Evolutionary conservation across 2,888 invertebrate species (phyloP).

Genomic region (Antitype chi): DNA sequence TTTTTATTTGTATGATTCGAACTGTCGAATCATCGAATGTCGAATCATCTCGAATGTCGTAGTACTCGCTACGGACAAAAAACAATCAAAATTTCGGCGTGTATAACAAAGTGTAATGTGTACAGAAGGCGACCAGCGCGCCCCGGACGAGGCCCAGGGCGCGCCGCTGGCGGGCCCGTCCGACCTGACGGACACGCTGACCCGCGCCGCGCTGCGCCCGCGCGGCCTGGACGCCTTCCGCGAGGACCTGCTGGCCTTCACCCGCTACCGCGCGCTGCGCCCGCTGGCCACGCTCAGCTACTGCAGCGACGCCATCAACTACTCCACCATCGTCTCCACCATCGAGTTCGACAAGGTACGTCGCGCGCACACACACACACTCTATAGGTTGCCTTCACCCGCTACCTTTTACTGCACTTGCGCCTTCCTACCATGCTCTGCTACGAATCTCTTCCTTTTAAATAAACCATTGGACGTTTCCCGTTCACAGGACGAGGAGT

Average conservation of each 20-base stretch:
- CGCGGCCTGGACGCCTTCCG: constrained; percentile 94
- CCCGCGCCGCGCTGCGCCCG: constrained; percentile 46
- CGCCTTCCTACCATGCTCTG: no score
- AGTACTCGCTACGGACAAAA: no score
- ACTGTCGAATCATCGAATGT: no score
- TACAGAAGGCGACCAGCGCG: constrained; percentile 73
- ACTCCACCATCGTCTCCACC: constrained; percentile 96
- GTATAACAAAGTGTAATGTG: background rate
- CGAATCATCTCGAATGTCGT: no score
- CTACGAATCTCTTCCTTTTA: background rate
- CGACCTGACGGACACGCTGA: background rate
- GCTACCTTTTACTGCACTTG: no score
- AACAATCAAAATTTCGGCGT: no score
- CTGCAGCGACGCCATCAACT: constrained; percentile 96
- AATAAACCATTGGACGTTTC: background rate
- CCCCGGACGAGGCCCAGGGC: constrained; percentile 67
- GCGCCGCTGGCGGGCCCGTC: constrained; percentile 39
- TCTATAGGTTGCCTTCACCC: no score
- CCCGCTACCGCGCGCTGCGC: constrained; percentile 89
- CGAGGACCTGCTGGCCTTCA: constrained; percentile 92
- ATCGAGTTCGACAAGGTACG: constrained; percentile 97
- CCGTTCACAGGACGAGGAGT: constrained; percentile 93
- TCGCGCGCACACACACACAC: background rate
- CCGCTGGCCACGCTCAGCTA: constrained; percentile 97
- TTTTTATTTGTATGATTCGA: no score